Conservation (phyloP, 2,888 invertebrate species). For the Hybos culiciformis region DNA sequence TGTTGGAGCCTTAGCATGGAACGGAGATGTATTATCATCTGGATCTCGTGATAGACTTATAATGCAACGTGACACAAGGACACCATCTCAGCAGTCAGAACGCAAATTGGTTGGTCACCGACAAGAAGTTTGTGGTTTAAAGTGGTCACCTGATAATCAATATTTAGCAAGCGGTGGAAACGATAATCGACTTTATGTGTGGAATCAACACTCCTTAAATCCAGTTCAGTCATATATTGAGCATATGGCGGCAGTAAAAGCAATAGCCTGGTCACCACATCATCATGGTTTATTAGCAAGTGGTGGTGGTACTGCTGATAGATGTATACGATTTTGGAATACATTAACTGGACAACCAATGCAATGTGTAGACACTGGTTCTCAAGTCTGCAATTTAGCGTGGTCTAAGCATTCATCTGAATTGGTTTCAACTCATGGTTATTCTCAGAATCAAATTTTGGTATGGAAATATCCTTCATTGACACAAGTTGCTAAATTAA, state of each 20-base stretch:
- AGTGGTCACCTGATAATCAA: constrained; percentile 97
- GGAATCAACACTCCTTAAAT: constrained; percentile 67
- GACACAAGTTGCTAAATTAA: constrained; percentile 91
- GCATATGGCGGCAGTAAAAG: constrained; percentile 95
- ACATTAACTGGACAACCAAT: constrained; percentile 94
- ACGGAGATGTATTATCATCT: constrained; percentile 89
- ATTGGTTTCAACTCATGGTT: constrained; percentile 94
- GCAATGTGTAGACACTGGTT: constrained; percentile 96
- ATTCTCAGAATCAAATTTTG: constrained; percentile 95
- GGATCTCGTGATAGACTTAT: constrained; percentile 91
- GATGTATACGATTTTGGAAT: constrained; percentile 96
- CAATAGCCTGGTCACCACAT: constrained; percentile 98
- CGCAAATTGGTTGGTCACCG: constrained; percentile 79
- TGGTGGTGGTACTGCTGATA: constrained; percentile 98
- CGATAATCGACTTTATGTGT: constrained; percentile 48
- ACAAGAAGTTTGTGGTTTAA: constrained; percentile 95
- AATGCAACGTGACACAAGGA: constrained; percentile 84
- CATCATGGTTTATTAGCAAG: constrained; percentile 92
- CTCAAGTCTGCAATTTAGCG: constrained; percentile 95
- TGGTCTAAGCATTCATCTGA: constrained; percentile 99
- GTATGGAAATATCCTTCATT: constrained; percentile 98
- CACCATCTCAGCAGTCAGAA: constrained; percentile 61
- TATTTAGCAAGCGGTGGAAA: constrained; percentile 97
- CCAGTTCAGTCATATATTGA: constrained; percentile 92
- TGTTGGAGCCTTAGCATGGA: constrained; percentile 92